Conservation (phyloP, 30 jellyfish, hydroid and myxozoan species). For the Aurelia sp. region DNA sequence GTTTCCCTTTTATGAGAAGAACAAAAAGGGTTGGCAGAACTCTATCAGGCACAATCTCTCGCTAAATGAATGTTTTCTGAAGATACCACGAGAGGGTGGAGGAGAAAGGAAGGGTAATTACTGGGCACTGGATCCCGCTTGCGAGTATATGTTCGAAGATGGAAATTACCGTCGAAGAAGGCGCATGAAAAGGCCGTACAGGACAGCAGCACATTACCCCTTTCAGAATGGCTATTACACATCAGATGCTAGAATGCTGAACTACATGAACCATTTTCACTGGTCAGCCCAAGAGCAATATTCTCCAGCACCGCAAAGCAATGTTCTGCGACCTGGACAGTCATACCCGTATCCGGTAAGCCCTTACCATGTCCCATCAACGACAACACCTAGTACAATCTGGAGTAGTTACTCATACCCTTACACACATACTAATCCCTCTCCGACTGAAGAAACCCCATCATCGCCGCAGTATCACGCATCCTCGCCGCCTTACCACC, state of each 20-base stretch:
- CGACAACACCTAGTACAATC: neutral
- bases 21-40: conserved; percentile 99
- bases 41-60: conserved; percentile 95
- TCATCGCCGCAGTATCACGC: neutral
- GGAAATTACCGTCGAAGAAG: conserved; percentile 95
- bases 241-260: conserved; percentile 56
- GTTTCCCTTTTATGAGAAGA: conserved; percentile 93
- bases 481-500: neutral
- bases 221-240: conserved; percentile 69
- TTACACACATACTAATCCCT: neutral
- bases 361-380: neutral
- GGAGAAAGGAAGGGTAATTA: conserved; percentile 96
- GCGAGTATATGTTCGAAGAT: conserved; percentile 98
- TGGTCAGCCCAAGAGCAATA: conserved; percentile 1
- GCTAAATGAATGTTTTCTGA: conserved; percentile 89
- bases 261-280: conserved; percentile 9
- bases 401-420: neutral
- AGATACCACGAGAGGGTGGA: conserved; percentile 97
- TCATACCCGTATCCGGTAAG: neutral
- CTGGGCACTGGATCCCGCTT: conserved; percentile 99
- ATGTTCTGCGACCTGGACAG: neutral
- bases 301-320: neutral
- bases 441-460: neutral
- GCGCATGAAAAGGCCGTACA: conserved; percentile 95
- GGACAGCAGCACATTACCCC: conserved; percentile 79